Evolutionary conservation across 2,797 vertebrate genomes (phyloP), one percentile per base, ranked within the genome.

Genomic region (Cuculus canorus): DNA sequence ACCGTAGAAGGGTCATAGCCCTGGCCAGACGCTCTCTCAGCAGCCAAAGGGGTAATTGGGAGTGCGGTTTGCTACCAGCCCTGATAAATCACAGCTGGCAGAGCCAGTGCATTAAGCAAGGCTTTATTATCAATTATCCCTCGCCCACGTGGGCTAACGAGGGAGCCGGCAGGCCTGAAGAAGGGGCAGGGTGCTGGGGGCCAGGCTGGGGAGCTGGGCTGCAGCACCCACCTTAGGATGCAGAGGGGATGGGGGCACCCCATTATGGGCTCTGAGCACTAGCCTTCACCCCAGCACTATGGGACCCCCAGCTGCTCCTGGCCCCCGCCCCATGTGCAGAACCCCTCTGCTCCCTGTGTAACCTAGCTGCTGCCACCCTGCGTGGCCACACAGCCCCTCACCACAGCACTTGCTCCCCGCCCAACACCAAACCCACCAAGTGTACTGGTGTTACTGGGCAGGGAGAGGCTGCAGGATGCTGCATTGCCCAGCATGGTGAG

Each of bases 71-170:
- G 64, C 96, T 96, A 93, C 96, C 97, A 75, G 94, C 4, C 5
- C 96, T 13, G 43, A 96, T 97, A 98, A 98, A 98, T 98, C 96
- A 97, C 88, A 32, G 96, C 86, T 72, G 52, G 97, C 76, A 96
- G 97, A 97, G 95, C 68, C 69, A 97, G 95, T 86, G 94, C 96
- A 94, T 97, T 98, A 98, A 97, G 91, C 70, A 91, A 92, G 94
- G 95, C 92, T 98, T 98, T 91, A 87, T 85, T 97, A 98, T 95
- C 98, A 98, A 98, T 98, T 98, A 98, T 96, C 95, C 89, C 95
- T 93, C 3, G 13, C 82, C 93, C 93, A 92, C 90, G 91, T 94
- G 91, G 96, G 96, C 95, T 98, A 97, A 94, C 17, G 78, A 96
- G 95, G 50, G 56, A 50, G 83, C 91, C 6, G 16, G 92, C 81